Evolutionary conservation across 2,797 vertebrate genomes (phyloP).

Genomic region (Chanos chanos): DNA sequence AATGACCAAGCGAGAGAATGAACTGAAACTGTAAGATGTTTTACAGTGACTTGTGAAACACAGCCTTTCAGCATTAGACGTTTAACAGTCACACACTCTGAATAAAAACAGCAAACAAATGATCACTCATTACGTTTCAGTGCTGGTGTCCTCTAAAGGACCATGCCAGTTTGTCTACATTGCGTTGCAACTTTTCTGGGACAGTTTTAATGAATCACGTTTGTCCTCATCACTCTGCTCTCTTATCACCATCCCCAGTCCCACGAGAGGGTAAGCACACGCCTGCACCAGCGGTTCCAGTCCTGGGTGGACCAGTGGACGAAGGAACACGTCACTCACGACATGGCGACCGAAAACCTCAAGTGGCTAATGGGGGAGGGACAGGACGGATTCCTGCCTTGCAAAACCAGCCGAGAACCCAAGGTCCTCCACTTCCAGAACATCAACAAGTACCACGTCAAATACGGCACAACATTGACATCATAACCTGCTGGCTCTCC

Average conservation of each 20-base stretch:
- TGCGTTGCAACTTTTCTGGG: too few species aligned
- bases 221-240: neutral
- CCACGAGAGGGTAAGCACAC: slow-evolving; percentile 89
- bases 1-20: too few species aligned
- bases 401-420: slow-evolving; percentile 83
- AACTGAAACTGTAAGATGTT: too few species aligned
- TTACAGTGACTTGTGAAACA: too few species aligned
- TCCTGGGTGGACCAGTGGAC: slow-evolving; percentile 89
- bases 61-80: too few species aligned
- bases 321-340: slow-evolving; percentile 86
- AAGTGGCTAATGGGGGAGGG: slow-evolving; percentile 95
- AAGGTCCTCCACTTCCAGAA: slow-evolving; percentile 90
- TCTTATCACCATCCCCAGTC: too few species aligned
- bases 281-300: slow-evolving; percentile 91
- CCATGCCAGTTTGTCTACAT: too few species aligned
- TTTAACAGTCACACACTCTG: too few species aligned
- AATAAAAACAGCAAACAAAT: too few species aligned
- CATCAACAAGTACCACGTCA: slow-evolving; percentile 96
- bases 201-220: neutral
- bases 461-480: slow-evolving; percentile 81
- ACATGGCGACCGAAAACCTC: slow-evolving; percentile 82
- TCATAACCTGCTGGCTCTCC: slow-evolving; percentile 11
- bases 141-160: too few species aligned
- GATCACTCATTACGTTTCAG: too few species aligned
- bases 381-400: slow-evolving; percentile 84